These are phyloP conservation scores for Chrysaora quinquecirrha DNA, from an alignment of 30 jellyfish, hydroid and myxozoan genomes.

Conservation along the genomic window DNA sequence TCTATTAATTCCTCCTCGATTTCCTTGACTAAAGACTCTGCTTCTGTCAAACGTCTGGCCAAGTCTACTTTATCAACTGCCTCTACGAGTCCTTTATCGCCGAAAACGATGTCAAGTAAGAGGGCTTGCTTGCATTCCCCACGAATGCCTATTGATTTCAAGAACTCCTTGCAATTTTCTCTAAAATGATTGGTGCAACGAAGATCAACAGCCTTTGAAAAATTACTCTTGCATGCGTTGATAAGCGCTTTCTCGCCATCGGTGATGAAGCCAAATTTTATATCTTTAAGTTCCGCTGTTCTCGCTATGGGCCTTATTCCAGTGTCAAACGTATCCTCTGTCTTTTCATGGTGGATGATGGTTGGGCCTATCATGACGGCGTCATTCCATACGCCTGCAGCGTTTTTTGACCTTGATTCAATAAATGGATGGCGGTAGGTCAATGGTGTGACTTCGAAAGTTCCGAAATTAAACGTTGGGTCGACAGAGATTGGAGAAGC, in stretches of 20 bases:
- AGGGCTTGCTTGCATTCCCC: constrained; percentile 12
- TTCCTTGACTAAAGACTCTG: background rate
- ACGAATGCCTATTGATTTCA: constrained; percentile 19
- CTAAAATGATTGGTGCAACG: constrained; percentile 28
- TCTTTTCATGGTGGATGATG: constrained; percentile 8
- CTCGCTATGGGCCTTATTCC: constrained; percentile 22
- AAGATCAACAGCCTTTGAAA: constrained; percentile 15
- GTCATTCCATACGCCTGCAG: background rate
- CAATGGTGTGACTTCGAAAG: constrained; percentile 20
- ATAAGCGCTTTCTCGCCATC: constrained; percentile 35
- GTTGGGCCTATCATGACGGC: constrained; percentile 34
- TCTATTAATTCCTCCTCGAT: background rate
- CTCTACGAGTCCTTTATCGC: constrained; percentile 26
- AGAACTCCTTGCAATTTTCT: constrained; percentile 25
- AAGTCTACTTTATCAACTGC: constrained; percentile 12
- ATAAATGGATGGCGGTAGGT: constrained; percentile 16
- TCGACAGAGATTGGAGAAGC: constrained; percentile 14
- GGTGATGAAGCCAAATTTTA: constrained; percentile 20
- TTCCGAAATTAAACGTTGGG: too few relatives aligned
- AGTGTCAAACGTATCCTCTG: constrained; percentile 19
- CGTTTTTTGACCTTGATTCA: constrained; percentile 3
- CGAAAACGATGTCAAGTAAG: constrained; percentile 24
- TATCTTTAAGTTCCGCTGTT: background rate
- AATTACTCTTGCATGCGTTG: constrained; percentile 13
- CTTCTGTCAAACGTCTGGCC: background rate